Base-by-base conservation (phyloP, 2,888 invertebrate genomes). In the Trichopria drosophilae region DNA sequence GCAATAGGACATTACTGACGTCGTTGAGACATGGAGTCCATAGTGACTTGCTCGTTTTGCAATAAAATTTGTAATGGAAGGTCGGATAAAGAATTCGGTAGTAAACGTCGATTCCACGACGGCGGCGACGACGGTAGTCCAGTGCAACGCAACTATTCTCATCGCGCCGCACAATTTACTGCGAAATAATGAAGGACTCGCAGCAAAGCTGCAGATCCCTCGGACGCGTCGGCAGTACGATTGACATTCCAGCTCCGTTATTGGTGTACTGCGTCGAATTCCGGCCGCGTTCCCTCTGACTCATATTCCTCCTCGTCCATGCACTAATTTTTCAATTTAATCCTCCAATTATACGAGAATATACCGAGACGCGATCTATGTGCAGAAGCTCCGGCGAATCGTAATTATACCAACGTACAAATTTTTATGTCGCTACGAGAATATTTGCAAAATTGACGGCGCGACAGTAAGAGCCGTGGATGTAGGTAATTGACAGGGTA, bases 241-340 rank as follows among this genome's bases (percentile, higher is more conserved):
- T 68, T 68, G 70, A 71, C 71, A 69, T 71, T 71, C 67, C 70
- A 64, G 65, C 63, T 35, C 36, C 36, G 64, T 59, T 61, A 55
- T 55, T 55, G 55, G 51, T 51, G 37, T 48, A 42, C 32, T 40
- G 31, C 41, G 44, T 37, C 34, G 29, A 42, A 51, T 51, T 47
- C 49, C 49, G 45, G 41, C 18, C 40, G 32, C 41, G 36, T 45
- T 28, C 29, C 18, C 47, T 40, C 52, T 51, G 48, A 55, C 45
- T 55, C 55, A 48, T 51, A 48, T 47, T 40, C 28, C 41, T 29
- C 16, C 29, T 44, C 48, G 31, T 40, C 45, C 36, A 24, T 9
- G 66, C 64, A 64, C 70, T 71, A 71, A 72, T 72, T 71, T 72
- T 71, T 72, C 71, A 71, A 71, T 70, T 72, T 71, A 71, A 69